Evolutionary conservation across 2,113 vertebrate genomes (phyloP), one percentile per base, ranked within the genome.

Genomic region (Morone chrysops): DNA sequence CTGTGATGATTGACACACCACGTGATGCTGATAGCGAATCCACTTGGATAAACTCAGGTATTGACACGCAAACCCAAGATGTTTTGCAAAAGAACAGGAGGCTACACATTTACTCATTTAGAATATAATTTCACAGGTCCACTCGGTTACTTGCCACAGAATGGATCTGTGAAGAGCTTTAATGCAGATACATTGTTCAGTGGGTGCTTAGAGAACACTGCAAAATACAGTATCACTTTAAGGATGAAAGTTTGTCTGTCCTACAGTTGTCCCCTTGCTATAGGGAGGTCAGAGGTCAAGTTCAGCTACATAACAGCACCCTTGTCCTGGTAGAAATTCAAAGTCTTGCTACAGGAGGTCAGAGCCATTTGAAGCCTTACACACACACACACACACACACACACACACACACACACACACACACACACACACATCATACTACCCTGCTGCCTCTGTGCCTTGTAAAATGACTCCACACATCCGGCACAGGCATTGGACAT

Each of bases 401-500:
- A 31, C 31, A 31, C 31, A 31, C 31, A 31, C 31, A 31, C 31
- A 31, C 31, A 31, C 31, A 31, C 31, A 31, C 31, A 31, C 31
- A 31, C 31, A 31, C 31, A 31, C 31, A 31, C 31, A 31, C 31
- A 31, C 51, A 22, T 68, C 43, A n/a, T 48, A n/a, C 43, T 50
- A 43, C 7, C 70, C 25, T 66, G n/a, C 50, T 48, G n/a, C 36
- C 22, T 63, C 41, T 62, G 51, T 81, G 61, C n/a, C 38, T 51
- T 48, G 60, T 61, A 60, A 25, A 70, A 62, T 6, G 8, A 50
- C 73, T 5, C 16, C 6, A 18, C 51, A 81, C 18, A 68, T 66
- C 36, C 47, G 18, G n/a, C 25, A 74, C 68, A 63, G 31, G 31
- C 31, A 31, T 31, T 4, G 31, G 31, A 2, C 47, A 13, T 16